A percentile compares a stretch with the other conserved stretches of the same genome.
phyloP scores from a whole-genome alignment of 2,797 vertebrate genomes.

The Onychomys leucogaster region DNA sequence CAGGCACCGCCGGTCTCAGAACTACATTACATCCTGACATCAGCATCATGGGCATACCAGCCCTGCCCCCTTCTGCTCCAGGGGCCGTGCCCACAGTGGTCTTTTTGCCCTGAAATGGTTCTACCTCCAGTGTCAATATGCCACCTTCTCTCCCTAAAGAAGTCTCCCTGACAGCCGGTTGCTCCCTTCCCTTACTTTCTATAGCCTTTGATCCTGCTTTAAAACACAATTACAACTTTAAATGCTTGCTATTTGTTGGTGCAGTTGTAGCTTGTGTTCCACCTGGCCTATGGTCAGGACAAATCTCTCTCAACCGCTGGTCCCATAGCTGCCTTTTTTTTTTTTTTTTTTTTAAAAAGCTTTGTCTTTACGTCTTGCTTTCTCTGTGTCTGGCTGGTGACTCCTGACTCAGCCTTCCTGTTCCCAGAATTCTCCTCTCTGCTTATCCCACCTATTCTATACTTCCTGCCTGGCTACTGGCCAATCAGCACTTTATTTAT shows the following conservation, averaged over 20 bases:
- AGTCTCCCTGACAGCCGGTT: not conserved
- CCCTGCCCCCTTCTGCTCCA: not conserved
- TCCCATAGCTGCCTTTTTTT: no score
- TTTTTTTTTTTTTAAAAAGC: no score
- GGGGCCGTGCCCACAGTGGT: not conserved
- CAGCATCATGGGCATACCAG: not conserved
- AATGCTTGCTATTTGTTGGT: not conserved
- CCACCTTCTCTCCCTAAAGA: not conserved
- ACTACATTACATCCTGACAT: not conserved
- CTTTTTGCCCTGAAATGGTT: not conserved
- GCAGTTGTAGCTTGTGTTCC: no score
- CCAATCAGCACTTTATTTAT: no score
- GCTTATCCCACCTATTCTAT: no score
- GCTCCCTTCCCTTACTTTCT: not conserved
- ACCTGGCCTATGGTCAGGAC: no score
- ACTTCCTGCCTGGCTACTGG: no score
- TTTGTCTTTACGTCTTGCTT: no score
- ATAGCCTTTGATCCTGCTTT: not conserved
- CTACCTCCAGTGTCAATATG: slow-evolving; percentile 10
- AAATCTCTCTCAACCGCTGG: no score
- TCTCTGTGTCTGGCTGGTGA: no score
- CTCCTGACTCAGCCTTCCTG: no score
- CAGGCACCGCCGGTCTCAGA: not conserved
- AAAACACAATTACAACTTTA: slow-evolving; percentile 4
- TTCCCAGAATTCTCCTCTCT: no score